These are phyloP conservation scores for Thermophis baileyi DNA, from an alignment of 2,113 vertebrate species.

Conservation along the genomic window DNA sequence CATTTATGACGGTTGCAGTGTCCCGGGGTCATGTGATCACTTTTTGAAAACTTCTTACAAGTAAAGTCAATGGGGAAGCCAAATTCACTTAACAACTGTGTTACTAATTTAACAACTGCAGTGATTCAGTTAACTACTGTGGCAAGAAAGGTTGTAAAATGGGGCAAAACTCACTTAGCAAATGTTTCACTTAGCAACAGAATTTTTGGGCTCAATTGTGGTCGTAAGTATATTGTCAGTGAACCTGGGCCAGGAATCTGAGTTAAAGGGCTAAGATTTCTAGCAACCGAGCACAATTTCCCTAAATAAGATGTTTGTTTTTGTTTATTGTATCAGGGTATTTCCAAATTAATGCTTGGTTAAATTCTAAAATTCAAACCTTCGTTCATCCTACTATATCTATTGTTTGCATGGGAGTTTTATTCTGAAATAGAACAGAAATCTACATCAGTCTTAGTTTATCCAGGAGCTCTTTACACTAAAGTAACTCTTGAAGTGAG, in stretches of 20 bases:
- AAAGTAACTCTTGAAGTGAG: not conserved
- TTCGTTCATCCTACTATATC: not conserved
- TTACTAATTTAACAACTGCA: too few species aligned
- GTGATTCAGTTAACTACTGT: too few species aligned
- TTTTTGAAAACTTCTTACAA: too few species aligned
- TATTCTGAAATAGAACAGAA: not conserved
- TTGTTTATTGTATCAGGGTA: not conserved
- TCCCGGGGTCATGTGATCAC: too few species aligned
- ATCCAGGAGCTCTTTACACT: not conserved
- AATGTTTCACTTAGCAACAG: too few species aligned
- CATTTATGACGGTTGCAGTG: too few species aligned
- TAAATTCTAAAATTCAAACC: not conserved
- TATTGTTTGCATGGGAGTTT: not conserved
- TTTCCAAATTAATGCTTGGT: not conserved
- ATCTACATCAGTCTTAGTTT: not conserved
- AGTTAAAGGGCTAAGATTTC: not conserved
- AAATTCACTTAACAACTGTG: too few species aligned
- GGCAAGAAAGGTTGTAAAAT: too few species aligned
- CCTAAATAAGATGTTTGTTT: not conserved
- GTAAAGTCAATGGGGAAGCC: too few species aligned
- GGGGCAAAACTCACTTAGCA: too few species aligned
- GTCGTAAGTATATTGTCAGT: not conserved
- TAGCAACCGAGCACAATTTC: too few species aligned
- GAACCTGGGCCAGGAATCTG: not conserved
- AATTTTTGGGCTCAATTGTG: too few species aligned